A percentile compares a stretch with the other conserved stretches of the same genome.
Evolutionary conservation across 1,140 invertebrate species (phyloP).

Genomic region (Danaus melanippus): DNA sequence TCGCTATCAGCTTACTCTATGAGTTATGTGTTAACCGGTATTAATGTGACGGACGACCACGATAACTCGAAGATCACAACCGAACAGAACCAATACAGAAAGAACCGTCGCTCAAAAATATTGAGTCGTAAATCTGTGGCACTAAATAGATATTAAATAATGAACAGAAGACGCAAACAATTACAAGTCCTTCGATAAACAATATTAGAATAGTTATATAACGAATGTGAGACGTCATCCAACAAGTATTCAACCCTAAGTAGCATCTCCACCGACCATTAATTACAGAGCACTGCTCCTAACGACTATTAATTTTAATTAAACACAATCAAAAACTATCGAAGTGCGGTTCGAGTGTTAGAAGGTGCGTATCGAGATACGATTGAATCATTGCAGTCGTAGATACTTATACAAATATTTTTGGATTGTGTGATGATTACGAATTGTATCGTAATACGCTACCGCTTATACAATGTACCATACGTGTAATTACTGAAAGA

Average conservation of each 20-base stretch:
- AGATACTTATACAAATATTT: no score
- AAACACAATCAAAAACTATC: conserved; percentile 41
- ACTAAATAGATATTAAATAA: conserved; percentile 18
- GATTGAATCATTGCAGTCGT: no score
- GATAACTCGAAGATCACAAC: not conserved
- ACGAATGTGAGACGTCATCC: no score
- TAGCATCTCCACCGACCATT: conserved; percentile 50
- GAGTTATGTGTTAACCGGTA: not conserved
- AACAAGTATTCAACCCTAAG: conserved; percentile 32
- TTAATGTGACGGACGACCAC: not conserved
- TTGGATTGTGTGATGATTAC: no score
- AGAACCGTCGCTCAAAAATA: no score
- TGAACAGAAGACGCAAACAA: conserved; percentile 23
- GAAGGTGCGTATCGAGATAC: conserved; percentile 8
- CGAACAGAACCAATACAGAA: no score
- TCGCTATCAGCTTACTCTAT: conserved; percentile 12
- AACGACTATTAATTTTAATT: conserved; percentile 61
- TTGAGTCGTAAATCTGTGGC: conserved; percentile 7
- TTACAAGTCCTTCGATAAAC: not conserved
- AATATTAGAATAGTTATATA: no score
- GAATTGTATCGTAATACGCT: no score
- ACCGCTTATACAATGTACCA: no score
- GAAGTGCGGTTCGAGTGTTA: conserved; percentile 17
- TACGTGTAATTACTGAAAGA: no score
- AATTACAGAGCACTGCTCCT: conserved; percentile 45